Conservation (phyloP, 2,113 vertebrate genomes). For the Chrysochloris asiatica region DNA sequence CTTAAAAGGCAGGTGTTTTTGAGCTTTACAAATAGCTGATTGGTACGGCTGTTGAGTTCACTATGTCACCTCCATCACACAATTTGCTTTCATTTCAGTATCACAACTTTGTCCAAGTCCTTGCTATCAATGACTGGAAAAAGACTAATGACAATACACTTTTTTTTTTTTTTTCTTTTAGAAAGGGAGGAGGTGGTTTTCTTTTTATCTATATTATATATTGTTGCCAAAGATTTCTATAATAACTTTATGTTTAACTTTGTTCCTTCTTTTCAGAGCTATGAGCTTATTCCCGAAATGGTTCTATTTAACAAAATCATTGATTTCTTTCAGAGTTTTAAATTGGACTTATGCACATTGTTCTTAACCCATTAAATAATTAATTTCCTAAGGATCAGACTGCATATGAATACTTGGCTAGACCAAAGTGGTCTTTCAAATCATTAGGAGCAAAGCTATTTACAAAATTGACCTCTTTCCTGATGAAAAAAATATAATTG, state of each 20-base stretch:
- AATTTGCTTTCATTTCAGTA: background rate
- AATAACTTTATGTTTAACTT: background rate
- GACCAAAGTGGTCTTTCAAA: background rate
- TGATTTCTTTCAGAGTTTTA: constrained; percentile 10
- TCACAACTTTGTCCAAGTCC: background rate
- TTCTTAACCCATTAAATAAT: background rate
- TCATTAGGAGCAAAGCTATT: background rate
- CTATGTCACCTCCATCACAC: background rate
- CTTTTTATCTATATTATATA: background rate
- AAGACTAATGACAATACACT: background rate
- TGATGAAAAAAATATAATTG: background rate
- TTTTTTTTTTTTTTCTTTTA: too few relatives aligned
- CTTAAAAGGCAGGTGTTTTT: background rate
- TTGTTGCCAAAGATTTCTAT: background rate
- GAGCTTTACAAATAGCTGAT: background rate
- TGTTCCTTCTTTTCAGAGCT: background rate
- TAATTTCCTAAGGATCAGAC: background rate
- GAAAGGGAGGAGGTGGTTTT: background rate
- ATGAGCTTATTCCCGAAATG: background rate
- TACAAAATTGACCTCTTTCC: constrained; percentile 8
- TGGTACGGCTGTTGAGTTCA: background rate
- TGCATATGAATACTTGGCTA: background rate
- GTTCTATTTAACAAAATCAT: background rate
- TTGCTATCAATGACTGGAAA: background rate
- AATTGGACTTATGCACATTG: background rate